Percentiles rank a stretch among this genome's conserved stretches.
These are phyloP conservation scores for Glossophaga mutica DNA, from an alignment of 2,797 vertebrate genomes.

Conservation along the genomic window DNA sequence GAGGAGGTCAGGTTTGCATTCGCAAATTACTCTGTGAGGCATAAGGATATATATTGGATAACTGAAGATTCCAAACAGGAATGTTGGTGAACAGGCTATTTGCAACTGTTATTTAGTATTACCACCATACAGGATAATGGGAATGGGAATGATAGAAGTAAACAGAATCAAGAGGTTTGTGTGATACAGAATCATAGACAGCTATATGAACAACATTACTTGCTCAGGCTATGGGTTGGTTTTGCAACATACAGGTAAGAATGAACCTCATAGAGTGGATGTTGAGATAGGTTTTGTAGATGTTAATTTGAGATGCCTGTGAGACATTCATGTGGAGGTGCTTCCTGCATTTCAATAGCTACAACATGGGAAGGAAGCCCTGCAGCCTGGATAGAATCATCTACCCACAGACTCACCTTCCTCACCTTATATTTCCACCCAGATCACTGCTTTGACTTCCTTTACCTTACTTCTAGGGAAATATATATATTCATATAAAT, in stretches of 20 bases:
- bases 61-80: background rate
- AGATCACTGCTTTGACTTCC: background rate
- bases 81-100: background rate
- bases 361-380: background rate
- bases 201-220: background rate
- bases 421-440: background rate
- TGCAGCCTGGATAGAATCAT: background rate
- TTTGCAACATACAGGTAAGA: background rate
- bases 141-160: background rate
- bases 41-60: background rate
- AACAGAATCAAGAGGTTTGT: background rate
- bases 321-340: background rate
- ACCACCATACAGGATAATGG: background rate
- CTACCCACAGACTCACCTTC: background rate
- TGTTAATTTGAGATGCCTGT: background rate
- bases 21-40: background rate
- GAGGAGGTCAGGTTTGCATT: background rate
- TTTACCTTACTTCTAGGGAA: background rate
- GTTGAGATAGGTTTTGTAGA: background rate
- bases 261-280: background rate
- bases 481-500: background rate
- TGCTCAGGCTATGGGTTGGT: background rate
- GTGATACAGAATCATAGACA: background rate
- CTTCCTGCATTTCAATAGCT: background rate
- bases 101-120: background rate